Evolutionary conservation across 2,113 vertebrate genomes (phyloP).

Genomic region (Progne subis): DNA sequence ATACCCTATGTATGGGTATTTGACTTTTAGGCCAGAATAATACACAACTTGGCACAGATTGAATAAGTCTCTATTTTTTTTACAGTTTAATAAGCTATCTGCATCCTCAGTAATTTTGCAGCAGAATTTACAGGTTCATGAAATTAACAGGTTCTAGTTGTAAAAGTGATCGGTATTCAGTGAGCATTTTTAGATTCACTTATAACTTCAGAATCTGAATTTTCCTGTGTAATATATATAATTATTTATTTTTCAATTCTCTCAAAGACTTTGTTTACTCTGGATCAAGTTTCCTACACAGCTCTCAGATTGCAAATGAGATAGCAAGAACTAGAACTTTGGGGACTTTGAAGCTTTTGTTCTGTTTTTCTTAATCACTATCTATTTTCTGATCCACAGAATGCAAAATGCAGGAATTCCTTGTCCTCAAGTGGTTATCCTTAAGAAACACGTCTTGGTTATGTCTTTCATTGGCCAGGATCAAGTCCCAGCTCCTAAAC

Average conservation of each 20-base stretch:
- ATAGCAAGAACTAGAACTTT: not conserved
- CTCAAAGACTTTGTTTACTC: not conserved
- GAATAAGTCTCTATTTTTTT: not conserved
- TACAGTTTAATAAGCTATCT: not conserved
- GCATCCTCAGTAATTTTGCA: not conserved
- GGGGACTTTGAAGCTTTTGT: not conserved
- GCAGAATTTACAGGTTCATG: not conserved
- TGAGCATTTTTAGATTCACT: not conserved
- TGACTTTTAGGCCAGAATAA: not conserved
- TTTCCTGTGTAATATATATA: not conserved
- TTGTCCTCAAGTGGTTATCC: constrained; percentile 89
- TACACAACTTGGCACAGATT: not conserved
- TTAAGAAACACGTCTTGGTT: constrained; percentile 96
- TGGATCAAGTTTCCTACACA: not conserved
- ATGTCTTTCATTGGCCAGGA: constrained; percentile 97
- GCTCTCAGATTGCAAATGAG: not conserved
- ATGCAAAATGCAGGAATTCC: constrained; percentile 91
- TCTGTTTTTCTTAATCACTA: not conserved
- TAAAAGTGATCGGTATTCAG: not conserved
- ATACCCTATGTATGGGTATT: accelerated
- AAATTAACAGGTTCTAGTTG: not conserved
- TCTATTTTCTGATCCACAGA: constrained; percentile 71
- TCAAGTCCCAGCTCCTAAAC: constrained; percentile 92
- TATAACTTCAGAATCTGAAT: not conserved
- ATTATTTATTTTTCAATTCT: not conserved